These are phyloP conservation scores for Corvus cornix DNA, from an alignment of 2,113 vertebrate genomes.

Conservation along the genomic window DNA sequence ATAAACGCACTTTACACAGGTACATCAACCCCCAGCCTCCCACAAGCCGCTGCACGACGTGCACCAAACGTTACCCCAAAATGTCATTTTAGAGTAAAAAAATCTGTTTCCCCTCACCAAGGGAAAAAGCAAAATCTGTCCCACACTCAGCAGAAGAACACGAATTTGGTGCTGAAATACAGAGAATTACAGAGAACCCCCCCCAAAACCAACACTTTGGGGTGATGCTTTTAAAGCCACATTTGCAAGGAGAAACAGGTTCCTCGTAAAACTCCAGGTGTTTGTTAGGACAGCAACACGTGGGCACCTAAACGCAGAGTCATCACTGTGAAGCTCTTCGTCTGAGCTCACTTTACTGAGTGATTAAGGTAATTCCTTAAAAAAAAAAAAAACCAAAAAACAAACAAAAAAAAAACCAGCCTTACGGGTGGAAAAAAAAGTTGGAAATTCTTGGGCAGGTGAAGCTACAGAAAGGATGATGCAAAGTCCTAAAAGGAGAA, in stretches of 20 bases:
- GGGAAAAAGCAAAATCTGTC: not conserved
- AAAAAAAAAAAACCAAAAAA: not conserved
- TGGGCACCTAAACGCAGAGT: too few species aligned
- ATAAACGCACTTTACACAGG: not conserved
- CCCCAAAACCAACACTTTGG: too few species aligned
- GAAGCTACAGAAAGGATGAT: not conserved
- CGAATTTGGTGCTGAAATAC: not conserved
- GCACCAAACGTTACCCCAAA: not conserved
- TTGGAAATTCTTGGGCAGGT: not conserved
- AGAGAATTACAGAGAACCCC: not conserved
- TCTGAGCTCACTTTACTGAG: not conserved
- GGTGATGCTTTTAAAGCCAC: not conserved
- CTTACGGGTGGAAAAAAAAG: too few species aligned
- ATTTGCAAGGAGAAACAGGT: not conserved
- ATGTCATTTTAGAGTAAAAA: not conserved
- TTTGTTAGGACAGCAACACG: not conserved
- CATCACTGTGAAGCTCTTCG: not conserved
- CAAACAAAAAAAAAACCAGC: not conserved
- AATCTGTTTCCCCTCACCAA: not conserved
- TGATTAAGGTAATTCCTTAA: too few species aligned
- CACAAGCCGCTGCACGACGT: not conserved
- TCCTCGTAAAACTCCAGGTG: too few species aligned
- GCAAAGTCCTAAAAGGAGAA: not conserved
- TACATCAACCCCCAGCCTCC: not conserved
- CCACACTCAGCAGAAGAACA: accelerated